Conservation (phyloP, 2,113 vertebrate genomes). For the Anarhynchus alexandrinus region DNA sequence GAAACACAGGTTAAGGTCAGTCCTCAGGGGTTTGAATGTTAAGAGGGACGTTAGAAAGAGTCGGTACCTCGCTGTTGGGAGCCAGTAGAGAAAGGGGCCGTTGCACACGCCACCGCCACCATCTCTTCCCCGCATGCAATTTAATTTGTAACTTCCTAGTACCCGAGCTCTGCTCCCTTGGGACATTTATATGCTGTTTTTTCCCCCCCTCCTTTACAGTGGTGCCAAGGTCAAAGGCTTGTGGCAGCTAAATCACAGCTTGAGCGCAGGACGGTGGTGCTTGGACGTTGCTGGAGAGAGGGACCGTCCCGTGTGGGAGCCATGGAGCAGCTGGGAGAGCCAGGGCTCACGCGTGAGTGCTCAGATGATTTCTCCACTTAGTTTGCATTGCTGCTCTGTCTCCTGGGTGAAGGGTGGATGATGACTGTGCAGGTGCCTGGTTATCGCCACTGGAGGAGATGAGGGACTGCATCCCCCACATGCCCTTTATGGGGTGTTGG, state of each 20-base stretch:
- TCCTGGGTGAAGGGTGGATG: neutral
- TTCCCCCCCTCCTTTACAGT: neutral
- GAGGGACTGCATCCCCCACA: rapidly evolving
- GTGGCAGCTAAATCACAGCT: neutral
- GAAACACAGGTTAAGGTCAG: constrained; percentile 26
- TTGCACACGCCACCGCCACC: rapidly evolving
- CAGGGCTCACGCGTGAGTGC: neutral
- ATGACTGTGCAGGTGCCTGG: neutral
- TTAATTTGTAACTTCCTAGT: neutral
- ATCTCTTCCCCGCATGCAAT: neutral
- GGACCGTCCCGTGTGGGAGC: rapidly evolving
- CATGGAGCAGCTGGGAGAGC: neutral
- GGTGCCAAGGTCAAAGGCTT: neutral
- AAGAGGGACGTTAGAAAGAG: neutral
- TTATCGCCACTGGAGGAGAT: neutral
- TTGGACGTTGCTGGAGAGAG: neutral
- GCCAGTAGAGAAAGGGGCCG: neutral
- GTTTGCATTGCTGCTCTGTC: neutral
- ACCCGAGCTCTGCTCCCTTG: neutral
- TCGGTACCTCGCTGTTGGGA: neutral
- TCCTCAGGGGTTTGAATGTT: neutral
- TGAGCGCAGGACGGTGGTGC: neutral
- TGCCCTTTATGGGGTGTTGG: neutral
- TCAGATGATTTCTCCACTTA: rapidly evolving
- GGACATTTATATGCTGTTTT: neutral